Percentiles rank a stretch among this genome's conserved stretches.
Conservation (phyloP, 2,113 vertebrate genomes). For the Cranoglanis bouderius region DNA sequence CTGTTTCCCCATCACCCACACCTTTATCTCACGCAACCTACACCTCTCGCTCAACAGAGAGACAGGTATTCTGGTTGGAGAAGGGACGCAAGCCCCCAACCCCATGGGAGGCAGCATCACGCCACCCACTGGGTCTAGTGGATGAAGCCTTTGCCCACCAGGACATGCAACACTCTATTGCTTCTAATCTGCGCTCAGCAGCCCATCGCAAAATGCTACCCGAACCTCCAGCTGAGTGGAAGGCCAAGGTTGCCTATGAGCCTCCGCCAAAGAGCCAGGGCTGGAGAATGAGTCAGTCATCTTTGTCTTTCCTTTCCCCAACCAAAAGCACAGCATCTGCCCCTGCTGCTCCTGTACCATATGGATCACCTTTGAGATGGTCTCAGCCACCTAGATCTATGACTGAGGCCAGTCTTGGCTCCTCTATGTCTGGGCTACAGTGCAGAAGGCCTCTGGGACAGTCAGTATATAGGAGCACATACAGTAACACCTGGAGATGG, state of each 20-base stretch:
- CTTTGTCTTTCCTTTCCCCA: conserved; percentile 57
- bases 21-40: conserved; percentile 63
- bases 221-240: conserved; percentile 80
- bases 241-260: conserved; percentile 71
- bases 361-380: conserved; percentile 70
- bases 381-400: conserved; percentile 74
- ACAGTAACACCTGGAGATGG: conserved; percentile 72
- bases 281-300: conserved; percentile 54
- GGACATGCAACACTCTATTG: conserved; percentile 82
- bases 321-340: conserved; percentile 63
- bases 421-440: conserved; percentile 72
- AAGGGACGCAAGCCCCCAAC: conserved; percentile 75
- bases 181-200: conserved; percentile 80
- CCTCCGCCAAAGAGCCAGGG: conserved; percentile 57
- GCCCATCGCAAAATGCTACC: conserved; percentile 84
- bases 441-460: conserved; percentile 60
- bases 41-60: conserved; percentile 53
- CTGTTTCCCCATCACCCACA: conserved; percentile 69
- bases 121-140: conserved; percentile 85
- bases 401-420: conserved; percentile 69
- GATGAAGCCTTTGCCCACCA: conserved; percentile 86
- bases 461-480: conserved; percentile 75
- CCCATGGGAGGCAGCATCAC: conserved; percentile 91
- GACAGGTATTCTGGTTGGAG: conserved; percentile 65
- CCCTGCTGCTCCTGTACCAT: conserved; percentile 59